Evolutionary conservation across 2,888 invertebrate species (phyloP), one percentile per base, ranked within the genome.

Genomic region (Buathra laborator): DNA sequence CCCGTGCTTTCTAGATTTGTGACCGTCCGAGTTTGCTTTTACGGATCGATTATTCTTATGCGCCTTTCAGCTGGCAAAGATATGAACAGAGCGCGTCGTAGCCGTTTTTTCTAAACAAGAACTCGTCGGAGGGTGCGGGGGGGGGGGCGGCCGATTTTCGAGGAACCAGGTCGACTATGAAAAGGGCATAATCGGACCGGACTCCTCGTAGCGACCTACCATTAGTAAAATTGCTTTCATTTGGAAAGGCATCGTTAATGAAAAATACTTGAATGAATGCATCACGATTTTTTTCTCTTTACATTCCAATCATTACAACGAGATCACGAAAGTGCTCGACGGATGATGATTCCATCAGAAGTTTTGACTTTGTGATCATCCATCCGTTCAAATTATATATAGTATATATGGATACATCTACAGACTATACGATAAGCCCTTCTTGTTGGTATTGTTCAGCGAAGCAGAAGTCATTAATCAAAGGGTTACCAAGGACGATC

Each of bases 391-490:
- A 48, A 32, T 14, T 70, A 29, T 29, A n/a, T 14, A 24, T 24
- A 24, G 2, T 24, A 24, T 24, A 24, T 24, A 24, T 3, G 24
- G 24, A 24, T 24, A 14, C 14, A 48, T n/a, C 10, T n/a, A 12
- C 7, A 9, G 7, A 53, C 16, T 16, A n/a, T 16, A 9, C 2
- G 16, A 4, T 14, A 32, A 62, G 0, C 29, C 29, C 32, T 9
- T 14, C 44, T 7, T 16, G 24, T 3, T 7, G 76, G 43, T 2
- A 43, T 66, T 46, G n/a, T 72, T 53, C 19, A 53, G 3, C 24
- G 12, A n/a, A 68, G 16, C n/a, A 5, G 19, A 70, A 83, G 66
- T 74, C 70, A 75, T 79, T 79, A 83, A 78, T 83, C 72, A n/a
- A 62, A 32, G 59, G 32, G 32, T 62, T 44, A 67, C 44, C 51